Evolutionary conservation across 30 jellyfish, hydroid and myxozoan species (phyloP), one percentile per base, ranked within the genome.

Genomic region (Aurelia aurita): DNA sequence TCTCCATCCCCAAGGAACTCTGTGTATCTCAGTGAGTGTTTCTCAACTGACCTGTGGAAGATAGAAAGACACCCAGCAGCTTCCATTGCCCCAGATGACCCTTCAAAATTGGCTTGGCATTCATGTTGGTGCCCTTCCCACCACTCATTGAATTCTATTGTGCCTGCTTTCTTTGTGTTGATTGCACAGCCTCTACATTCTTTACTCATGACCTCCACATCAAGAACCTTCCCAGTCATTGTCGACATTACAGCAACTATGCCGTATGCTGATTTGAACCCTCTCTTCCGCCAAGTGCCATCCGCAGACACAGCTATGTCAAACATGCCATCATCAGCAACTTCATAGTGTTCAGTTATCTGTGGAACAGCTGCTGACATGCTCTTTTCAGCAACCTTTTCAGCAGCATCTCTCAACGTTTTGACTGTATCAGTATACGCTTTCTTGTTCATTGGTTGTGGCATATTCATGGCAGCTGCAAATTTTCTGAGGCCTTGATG

Each of bases 331-430:
- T 71, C 84, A 23, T 71, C 69, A 5, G 9, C 11, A 7, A 6
- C 84, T 12, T 39, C 67, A 71, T 71, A 39, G 28, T 4, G 22
- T 27, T 11, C 9, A 10, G 31, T 71, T 9, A 44, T 16, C 43
- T 71, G 75, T 7, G 77, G 10, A 10, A 74, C 84, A 27, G 72
- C 84, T 22, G 14, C 29, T 11, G 18, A 32, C 72, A 71, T 71
- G 84, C 70, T 39, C 11, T 25, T 34, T 32, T 71, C 53, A 11
- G 84, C 84, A 71, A 71, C 84, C 71, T 5, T 9, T 49, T 71
- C 35, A 8, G 69, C 21, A 22, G 84, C 84, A 18, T 44, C 35
- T 11, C 12, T 27, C 65, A 71, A 6, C 4, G 6, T 11, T 9
- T 16, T 45, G 14, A 12, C 35, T 4, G 49, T 49, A 4, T 71